Conservation (phyloP, 2,113 vertebrate genomes). For the Hylia prasina region DNA sequence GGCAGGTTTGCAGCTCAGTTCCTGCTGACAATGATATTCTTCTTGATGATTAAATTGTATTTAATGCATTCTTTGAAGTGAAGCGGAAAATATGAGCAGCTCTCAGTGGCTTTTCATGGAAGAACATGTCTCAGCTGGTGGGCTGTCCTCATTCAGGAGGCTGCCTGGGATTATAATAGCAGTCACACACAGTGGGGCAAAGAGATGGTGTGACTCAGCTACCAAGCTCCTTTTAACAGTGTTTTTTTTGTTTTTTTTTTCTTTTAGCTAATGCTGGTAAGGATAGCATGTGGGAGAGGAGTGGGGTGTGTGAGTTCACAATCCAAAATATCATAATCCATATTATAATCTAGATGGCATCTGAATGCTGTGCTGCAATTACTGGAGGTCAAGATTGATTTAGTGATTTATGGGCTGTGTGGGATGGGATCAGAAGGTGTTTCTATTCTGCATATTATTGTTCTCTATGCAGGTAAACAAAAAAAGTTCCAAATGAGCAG, state of each 20-base stretch:
- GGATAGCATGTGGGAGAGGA: not conserved
- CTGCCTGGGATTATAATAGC: not conserved
- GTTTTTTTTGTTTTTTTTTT: not conserved
- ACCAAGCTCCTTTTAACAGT: not conserved
- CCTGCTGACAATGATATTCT: conserved; percentile 42
- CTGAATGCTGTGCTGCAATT: not conserved
- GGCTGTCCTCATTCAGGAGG: not conserved
- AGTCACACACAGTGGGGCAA: not conserved
- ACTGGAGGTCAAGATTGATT: not conserved
- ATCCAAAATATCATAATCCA: not conserved
- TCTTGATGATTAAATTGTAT: conserved; percentile 59
- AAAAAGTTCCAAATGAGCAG: not conserved
- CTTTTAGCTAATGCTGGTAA: not conserved
- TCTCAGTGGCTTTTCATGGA: conserved; percentile 37
- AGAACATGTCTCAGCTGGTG: conserved; percentile 22
- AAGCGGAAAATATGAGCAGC: conserved; percentile 26
- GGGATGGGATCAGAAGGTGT: not conserved
- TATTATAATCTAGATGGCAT: not conserved
- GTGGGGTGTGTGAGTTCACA: not conserved
- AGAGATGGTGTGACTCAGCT: not conserved
- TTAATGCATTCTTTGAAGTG: conserved; percentile 56
- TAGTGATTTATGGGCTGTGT: not conserved
- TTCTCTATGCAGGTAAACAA: not conserved
- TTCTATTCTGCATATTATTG: not conserved
- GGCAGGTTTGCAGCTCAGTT: conserved; percentile 36